Percentiles rank a stretch among this genome's conserved stretches.
phyloP scores from a whole-genome alignment of 37 sponge, comb jelly and placozoan genomes.

The Cladorhizidae sp. region DNA sequence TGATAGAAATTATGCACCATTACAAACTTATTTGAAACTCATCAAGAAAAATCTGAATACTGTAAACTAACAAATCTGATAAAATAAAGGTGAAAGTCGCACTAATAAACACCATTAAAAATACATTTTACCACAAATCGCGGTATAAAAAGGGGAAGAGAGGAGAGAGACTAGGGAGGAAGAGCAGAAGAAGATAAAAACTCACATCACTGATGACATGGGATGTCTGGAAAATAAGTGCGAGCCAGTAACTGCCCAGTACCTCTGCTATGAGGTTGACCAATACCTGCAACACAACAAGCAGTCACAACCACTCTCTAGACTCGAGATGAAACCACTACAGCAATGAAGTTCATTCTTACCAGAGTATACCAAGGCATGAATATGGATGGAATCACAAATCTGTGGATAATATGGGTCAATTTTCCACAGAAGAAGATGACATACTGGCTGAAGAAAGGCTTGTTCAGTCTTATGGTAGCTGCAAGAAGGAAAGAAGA shows the following conservation, averaged over 20 bases:
- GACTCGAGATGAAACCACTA: neutral
- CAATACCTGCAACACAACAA: constrained; percentile 35
- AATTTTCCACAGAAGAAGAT: constrained; percentile 79
- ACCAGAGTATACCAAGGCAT: constrained; percentile 73
- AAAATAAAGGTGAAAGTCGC: too few relatives aligned
- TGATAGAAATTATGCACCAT: too few relatives aligned
- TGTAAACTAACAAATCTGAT: too few relatives aligned
- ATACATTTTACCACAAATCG: neutral
- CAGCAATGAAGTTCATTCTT: constrained; percentile 13
- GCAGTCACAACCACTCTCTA: neutral
- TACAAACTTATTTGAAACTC: too few relatives aligned
- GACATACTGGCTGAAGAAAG: constrained; percentile 52
- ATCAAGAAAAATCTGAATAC: too few relatives aligned
- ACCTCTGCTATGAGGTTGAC: constrained; percentile 72
- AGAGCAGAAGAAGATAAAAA: neutral
- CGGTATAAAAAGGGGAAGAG: neutral
- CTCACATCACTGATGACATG: constrained; percentile 89
- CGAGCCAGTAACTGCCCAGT: constrained; percentile 89
- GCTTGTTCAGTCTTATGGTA: constrained; percentile 74
- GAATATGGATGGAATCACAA: constrained; percentile 72
- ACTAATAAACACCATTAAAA: too few relatives aligned
- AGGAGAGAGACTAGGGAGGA: neutral
- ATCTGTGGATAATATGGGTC: constrained; percentile 57
- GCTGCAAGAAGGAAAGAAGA: constrained; percentile 37
- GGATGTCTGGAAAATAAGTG: constrained; percentile 92